These are phyloP conservation scores for Leptopterna dolabrata DNA, from an alignment of 2,888 invertebrate genomes.

Conservation along the genomic window DNA sequence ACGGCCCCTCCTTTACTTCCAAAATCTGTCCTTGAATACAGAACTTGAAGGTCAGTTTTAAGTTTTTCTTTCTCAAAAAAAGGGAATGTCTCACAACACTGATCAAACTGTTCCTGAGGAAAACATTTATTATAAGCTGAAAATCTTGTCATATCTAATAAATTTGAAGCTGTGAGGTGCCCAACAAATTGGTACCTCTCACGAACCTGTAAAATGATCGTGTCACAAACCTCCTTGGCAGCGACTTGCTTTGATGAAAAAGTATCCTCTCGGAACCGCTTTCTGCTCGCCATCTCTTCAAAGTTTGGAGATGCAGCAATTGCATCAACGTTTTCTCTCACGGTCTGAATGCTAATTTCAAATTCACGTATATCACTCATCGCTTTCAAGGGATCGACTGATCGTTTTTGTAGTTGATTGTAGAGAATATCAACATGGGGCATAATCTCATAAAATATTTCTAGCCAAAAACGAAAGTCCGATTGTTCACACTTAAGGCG, in stretches of 20 bases:
- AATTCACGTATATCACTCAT: background rate
- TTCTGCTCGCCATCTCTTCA: background rate
- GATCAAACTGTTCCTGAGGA: background rate
- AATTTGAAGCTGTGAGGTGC: background rate
- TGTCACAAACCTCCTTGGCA: background rate
- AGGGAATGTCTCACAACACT: background rate
- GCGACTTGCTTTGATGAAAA: background rate
- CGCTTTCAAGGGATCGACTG: background rate
- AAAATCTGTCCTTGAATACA: background rate
- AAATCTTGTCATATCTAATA: background rate
- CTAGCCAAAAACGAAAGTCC: background rate
- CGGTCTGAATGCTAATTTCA: background rate
- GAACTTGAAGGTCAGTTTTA: background rate
- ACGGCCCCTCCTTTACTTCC: background rate
- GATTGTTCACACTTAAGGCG: background rate
- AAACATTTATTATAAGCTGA: background rate
- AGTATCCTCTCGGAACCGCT: background rate
- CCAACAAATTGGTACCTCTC: background rate
- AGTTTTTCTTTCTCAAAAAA: background rate
- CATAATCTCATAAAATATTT: background rate
- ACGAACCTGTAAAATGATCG: background rate
- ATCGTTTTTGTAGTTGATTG: background rate
- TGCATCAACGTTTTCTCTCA: background rate
- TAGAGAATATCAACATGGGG: background rate
- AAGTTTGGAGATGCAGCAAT: background rate